A percentile compares a stretch with the other conserved stretches of the same genome.
Conservation (phyloP, 35 echinoderm and acorn worm species). For the Ophiothrix spiculata region DNA sequence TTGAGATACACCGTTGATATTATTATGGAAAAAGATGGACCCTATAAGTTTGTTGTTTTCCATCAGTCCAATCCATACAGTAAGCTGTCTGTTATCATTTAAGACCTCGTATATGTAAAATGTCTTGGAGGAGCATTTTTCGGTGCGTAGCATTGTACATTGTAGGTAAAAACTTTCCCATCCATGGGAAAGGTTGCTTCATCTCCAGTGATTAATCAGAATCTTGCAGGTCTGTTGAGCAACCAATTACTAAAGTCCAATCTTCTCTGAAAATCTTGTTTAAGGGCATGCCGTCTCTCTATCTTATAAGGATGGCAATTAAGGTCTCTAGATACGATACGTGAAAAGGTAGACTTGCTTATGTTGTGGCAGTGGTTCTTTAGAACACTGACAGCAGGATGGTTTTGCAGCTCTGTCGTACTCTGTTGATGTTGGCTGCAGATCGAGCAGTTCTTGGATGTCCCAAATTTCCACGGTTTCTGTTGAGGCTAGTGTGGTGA, state of each 20-base stretch:
- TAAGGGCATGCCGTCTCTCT: neutral
- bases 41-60: neutral
- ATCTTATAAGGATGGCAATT: slow-evolving; percentile 2
- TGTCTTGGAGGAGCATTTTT: neutral
- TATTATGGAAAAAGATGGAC: neutral
- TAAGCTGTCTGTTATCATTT: neutral
- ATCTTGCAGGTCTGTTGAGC: neutral
- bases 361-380: neutral
- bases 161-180: slow-evolving; percentile 1
- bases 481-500: neutral
- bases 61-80: slow-evolving; percentile 16
- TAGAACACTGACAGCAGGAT: neutral
- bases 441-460: neutral
- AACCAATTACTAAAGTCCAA: neutral
- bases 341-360: neutral
- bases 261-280: neutral
- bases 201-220: neutral
- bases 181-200: slow-evolving; percentile 28
- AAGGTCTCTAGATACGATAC: neutral
- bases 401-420: neutral
- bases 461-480: neutral
- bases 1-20: slow-evolving; percentile 14
- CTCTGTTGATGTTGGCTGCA: neutral
- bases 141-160: neutral
- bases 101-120: neutral